Evolutionary conservation across 2,113 vertebrate species (phyloP), one percentile per base, ranked within the genome.

Genomic region (Barbus barbus): DNA sequence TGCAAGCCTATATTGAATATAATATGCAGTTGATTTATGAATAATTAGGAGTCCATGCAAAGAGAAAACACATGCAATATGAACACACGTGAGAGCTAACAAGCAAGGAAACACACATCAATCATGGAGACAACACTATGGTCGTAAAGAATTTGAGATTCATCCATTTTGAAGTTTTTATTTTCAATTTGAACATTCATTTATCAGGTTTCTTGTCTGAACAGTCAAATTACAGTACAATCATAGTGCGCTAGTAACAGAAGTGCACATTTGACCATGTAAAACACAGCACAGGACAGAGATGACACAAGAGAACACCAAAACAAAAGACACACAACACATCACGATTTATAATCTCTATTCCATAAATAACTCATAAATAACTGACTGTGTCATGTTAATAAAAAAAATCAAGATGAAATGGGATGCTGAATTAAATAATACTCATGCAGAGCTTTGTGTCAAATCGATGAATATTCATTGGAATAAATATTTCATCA

Each of bases 181-280:
- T 90, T 78, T 83, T 83, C 87, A 89, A 76, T 73, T 84, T 90
- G 82, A 92, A 90, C 63, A 85, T 36, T 4, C 33, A 36, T 78
- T 82, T 69, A 92, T 92, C 83, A 93, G 92, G 93, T 87, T 84
- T 81, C 67, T 85, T 89, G 60, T 79, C 74, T 31, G 91, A 86
- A 92, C 93, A 94, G 92, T 94, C 89, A 93, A 94, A 93, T 94
- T 91, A 92, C 92, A 93, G 91, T 93, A 93, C 93, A 94, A 93
- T 94, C 92, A 93, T 93, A 93, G 92, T 94, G 94, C 89, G 85
- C 90, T 90, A 92, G 86, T 80, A 79, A 73, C 63, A 82, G 46
- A 36, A 33, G 33, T 51, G 60, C 58, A 85, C 58, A 38, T 74
- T 14, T 78, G 78, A 69, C 31, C 48, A 74, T 69, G 33, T 38